These are phyloP conservation scores for Anseranas semipalmata DNA, from an alignment of 2,113 vertebrate species.

Conservation along the genomic window DNA sequence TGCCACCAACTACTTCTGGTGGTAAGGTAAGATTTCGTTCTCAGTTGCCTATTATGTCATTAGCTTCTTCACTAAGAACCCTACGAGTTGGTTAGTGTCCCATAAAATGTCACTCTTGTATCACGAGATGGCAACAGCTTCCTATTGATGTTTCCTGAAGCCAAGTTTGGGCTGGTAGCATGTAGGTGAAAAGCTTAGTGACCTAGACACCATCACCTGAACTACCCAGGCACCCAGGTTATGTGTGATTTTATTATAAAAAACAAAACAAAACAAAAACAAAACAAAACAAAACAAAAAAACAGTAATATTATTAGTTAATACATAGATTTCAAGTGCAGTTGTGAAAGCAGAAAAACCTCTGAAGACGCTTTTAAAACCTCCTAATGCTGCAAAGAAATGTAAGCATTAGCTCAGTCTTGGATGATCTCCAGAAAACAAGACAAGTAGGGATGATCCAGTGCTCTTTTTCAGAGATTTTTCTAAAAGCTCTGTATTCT, in stretches of 20 bases:
- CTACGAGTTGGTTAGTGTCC: neutral
- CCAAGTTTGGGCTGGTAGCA: neutral
- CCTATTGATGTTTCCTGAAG: neutral
- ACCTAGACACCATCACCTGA: neutral
- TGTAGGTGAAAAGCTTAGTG: neutral
- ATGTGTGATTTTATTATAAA: neutral
- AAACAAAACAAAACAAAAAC: too few species aligned
- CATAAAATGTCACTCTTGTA: neutral
- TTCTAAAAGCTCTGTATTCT: constrained; percentile 1
- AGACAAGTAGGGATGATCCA: constrained; percentile 22
- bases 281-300: neutral
- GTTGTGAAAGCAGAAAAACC: neutral
- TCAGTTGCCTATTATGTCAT: neutral
- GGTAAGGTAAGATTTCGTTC: neutral
- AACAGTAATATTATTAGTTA: neutral
- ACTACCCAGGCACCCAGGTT: neutral
- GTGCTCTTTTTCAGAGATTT: neutral
- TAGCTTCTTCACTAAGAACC: neutral
- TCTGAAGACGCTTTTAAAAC: neutral
- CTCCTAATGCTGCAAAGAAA: neutral
- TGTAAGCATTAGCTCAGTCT: constrained; percentile 2
- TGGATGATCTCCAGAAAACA: constrained; percentile 30
- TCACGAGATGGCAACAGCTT: neutral
- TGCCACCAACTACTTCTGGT: neutral
- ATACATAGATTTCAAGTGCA: neutral